Evolutionary conservation across 2,888 invertebrate species (phyloP).

Genomic region (Lochmaea crataegi): DNA sequence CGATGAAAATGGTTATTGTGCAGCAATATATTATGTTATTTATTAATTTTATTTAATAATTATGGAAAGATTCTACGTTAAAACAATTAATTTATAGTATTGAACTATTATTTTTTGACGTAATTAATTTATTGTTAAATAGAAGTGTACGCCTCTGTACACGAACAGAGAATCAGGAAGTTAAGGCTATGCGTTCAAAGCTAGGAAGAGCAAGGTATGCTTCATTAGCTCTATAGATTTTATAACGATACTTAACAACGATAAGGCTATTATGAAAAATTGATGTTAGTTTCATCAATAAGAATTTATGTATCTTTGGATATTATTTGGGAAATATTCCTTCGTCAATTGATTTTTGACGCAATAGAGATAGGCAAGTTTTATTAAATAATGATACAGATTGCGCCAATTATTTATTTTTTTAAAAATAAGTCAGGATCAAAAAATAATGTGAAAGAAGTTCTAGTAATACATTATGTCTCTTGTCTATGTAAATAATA

Average conservation of each 20-base stretch:
- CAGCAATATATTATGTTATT: too few relatives aligned
- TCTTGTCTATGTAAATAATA: too few relatives aligned
- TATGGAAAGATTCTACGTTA: too few relatives aligned
- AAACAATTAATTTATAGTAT: too few relatives aligned
- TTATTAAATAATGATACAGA: too few relatives aligned
- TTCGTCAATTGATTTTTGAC: not conserved
- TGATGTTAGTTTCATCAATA: slow-evolving; percentile 20
- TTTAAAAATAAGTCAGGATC: too few relatives aligned
- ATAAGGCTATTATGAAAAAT: slow-evolving; percentile 35
- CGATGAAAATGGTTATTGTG: too few relatives aligned
- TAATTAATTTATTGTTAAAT: not conserved
- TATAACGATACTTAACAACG: slow-evolving; percentile 20
- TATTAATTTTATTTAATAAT: not conserved
- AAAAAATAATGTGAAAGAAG: too few relatives aligned
- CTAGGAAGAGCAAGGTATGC: slow-evolving; percentile 15
- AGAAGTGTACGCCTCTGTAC: slow-evolving; percentile 9
- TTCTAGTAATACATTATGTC: too few relatives aligned
- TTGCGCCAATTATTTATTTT: too few relatives aligned
- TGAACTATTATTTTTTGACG: not conserved
- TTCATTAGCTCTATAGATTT: slow-evolving; percentile 41
- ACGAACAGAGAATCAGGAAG: not conserved
- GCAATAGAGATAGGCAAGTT: not conserved
- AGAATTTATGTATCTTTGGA: slow-evolving; percentile 3
- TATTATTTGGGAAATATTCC: slow-evolving; percentile 2
- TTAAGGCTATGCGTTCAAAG: not conserved